Evolutionary conservation across 2,113 vertebrate species (phyloP).

Genomic region (Nyctibius bracteatus): DNA sequence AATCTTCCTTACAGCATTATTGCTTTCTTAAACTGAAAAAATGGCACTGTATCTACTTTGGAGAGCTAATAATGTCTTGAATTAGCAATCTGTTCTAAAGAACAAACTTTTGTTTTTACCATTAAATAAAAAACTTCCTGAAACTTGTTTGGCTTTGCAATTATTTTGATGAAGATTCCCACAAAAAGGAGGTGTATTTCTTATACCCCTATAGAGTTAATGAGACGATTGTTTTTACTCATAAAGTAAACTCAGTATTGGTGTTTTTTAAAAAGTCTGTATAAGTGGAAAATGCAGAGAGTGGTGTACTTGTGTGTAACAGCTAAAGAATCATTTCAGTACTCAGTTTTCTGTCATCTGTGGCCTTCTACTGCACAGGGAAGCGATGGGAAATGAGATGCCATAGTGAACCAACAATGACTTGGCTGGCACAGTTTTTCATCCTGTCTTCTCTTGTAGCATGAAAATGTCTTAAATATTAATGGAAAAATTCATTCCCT

Average conservation of each 20-base stretch:
- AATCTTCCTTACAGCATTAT: background rate
- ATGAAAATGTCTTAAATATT: background rate
- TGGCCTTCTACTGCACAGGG: background rate
- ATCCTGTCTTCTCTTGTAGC: background rate
- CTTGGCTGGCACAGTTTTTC: background rate
- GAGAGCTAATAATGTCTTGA: background rate
- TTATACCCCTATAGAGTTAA: background rate
- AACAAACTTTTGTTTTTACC: constrained; percentile 39
- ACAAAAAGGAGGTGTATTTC: background rate
- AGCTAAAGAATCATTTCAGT: background rate
- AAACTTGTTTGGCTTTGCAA: background rate
- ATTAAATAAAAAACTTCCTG: constrained; percentile 37
- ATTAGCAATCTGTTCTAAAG: background rate
- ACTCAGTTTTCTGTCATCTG: background rate
- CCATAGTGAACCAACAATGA: background rate
- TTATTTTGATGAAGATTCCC: background rate
- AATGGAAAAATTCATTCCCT: background rate
- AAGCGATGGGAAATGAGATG: background rate
- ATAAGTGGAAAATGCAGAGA: background rate
- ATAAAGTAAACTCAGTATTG: fast-evolving
- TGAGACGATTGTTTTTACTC: background rate
- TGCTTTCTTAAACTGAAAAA: background rate
- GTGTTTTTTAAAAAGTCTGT: background rate
- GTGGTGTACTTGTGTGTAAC: fast-evolving
- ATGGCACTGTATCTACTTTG: background rate